Conservation (phyloP, 2,797 vertebrate genomes). For the Arnoldichthys spilopterus region DNA sequence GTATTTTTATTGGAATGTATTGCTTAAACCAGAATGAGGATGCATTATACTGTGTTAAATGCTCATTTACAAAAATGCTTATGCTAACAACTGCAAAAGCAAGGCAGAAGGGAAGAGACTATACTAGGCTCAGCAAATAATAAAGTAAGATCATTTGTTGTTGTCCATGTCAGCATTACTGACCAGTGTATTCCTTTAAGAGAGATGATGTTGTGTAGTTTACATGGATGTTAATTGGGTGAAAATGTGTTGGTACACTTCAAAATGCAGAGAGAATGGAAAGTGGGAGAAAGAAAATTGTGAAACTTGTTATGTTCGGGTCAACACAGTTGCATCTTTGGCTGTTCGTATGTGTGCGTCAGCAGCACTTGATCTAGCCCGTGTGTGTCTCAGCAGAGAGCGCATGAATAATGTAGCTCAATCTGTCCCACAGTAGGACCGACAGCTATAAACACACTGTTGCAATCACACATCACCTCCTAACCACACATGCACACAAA, state of each 20-base stretch:
- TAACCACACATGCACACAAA: neutral
- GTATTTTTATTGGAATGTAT: neutral
- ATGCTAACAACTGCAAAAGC: neutral
- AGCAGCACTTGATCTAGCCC: constrained; percentile 70
- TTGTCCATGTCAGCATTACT: neutral
- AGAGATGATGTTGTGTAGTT: neutral
- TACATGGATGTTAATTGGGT: neutral
- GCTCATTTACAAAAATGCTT: neutral
- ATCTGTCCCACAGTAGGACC: constrained; percentile 66
- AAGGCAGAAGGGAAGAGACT: neutral
- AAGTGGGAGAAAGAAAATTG: neutral
- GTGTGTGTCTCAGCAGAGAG: constrained; percentile 58
- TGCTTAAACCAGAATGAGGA: neutral
- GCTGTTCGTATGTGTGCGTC: constrained; percentile 29
- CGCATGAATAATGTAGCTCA: constrained; percentile 77
- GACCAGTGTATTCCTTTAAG: neutral
- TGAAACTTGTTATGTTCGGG: constrained; percentile 35
- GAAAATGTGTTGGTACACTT: neutral
- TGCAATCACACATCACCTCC: constrained; percentile 33
- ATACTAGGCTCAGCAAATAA: neutral
- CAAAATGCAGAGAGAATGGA: neutral
- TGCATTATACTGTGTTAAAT: neutral
- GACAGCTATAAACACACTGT: constrained; percentile 58
- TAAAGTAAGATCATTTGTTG: neutral
- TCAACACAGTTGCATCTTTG: neutral